Evolutionary conservation across 2,888 invertebrate genomes (phyloP).

Genomic region (Papilio protenor): DNA sequence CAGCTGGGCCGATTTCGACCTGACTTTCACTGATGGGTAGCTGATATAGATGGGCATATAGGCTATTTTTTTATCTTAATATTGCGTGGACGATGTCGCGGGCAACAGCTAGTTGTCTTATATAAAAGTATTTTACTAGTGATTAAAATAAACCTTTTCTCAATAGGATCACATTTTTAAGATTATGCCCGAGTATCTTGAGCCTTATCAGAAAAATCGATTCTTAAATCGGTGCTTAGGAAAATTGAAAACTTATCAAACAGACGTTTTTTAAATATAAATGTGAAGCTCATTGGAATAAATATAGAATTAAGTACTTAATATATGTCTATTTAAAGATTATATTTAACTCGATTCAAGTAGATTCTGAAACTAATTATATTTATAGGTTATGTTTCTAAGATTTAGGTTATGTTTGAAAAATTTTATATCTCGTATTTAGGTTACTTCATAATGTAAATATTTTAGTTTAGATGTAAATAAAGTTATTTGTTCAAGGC

Average conservation of each 20-base stretch:
- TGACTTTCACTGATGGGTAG: too few species aligned
- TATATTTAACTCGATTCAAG: not conserved
- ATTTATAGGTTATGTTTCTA: too few species aligned
- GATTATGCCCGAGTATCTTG: not conserved
- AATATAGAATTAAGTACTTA: not conserved
- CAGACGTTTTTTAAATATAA: not conserved
- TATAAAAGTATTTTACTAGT: too few species aligned
- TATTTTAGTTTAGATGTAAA: not conserved
- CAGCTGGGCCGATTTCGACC: too few species aligned
- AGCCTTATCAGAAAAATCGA: conserved; percentile 10
- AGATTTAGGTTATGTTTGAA: too few species aligned
- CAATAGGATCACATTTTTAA: not conserved
- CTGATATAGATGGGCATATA: too few species aligned
- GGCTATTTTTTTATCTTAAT: too few species aligned
- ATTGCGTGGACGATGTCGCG: too few species aligned
- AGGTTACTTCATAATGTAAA: not conserved
- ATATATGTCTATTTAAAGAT: not conserved
- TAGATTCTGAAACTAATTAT: not conserved
- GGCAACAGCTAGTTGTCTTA: too few species aligned
- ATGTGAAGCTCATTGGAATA: not conserved
- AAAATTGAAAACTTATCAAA: conserved; percentile 8
- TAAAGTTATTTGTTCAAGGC: not conserved
- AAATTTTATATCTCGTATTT: too few species aligned
- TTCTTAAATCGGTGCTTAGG: not conserved
- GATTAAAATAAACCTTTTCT: not conserved